Evolutionary conservation across 1,140 invertebrate species (phyloP).

Genomic region (Drusus annulatus): DNA sequence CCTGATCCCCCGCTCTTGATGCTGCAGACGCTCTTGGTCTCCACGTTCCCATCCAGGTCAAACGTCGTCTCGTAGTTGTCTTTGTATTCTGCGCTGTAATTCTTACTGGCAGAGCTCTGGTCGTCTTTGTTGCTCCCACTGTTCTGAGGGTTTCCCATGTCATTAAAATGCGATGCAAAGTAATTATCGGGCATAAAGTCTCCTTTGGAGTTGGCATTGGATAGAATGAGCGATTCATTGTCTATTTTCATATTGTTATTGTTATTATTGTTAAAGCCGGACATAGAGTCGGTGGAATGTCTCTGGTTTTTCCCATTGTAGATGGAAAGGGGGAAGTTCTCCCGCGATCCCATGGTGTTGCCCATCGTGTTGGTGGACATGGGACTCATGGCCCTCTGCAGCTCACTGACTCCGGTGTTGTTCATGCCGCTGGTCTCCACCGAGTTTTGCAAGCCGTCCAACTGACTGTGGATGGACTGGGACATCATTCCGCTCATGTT

Average conservation of each 20-base stretch:
- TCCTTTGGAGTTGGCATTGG: slow-evolving; percentile 66
- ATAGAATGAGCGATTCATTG: slow-evolving; percentile 68
- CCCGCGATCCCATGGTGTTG: slow-evolving; percentile 54
- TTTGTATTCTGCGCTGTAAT: slow-evolving; percentile 65
- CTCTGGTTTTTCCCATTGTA: slow-evolving; percentile 65
- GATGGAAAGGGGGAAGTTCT: slow-evolving; percentile 48
- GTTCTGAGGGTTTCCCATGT: slow-evolving; percentile 60
- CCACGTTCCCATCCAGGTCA: slow-evolving; percentile 87
- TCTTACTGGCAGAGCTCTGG: slow-evolving; percentile 60
- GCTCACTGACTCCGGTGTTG: slow-evolving; percentile 62
- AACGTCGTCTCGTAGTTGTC: slow-evolving; percentile 89
- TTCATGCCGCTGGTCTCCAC: slow-evolving; percentile 62
- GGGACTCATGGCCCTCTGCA: slow-evolving; percentile 65
- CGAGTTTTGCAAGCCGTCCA: slow-evolving; percentile 51
- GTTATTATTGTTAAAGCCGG: slow-evolving; percentile 63
- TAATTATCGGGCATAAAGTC: slow-evolving; percentile 65
- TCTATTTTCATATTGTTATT: slow-evolving; percentile 70
- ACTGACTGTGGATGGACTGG: slow-evolving; percentile 56
- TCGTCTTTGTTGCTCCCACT: slow-evolving; percentile 49
- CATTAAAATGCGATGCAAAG: slow-evolving; percentile 63
- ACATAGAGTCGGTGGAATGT: slow-evolving; percentile 61
- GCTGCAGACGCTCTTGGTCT: slow-evolving; percentile 79
- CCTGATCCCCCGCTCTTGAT: slow-evolving; percentile 78
- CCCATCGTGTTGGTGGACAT: slow-evolving; percentile 55
- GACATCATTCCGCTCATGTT: slow-evolving; percentile 67